Evolutionary conservation across 2,113 vertebrate genomes (phyloP), one percentile per base, ranked within the genome.

Genomic region (Machaerirhynchus nigripectus): DNA sequence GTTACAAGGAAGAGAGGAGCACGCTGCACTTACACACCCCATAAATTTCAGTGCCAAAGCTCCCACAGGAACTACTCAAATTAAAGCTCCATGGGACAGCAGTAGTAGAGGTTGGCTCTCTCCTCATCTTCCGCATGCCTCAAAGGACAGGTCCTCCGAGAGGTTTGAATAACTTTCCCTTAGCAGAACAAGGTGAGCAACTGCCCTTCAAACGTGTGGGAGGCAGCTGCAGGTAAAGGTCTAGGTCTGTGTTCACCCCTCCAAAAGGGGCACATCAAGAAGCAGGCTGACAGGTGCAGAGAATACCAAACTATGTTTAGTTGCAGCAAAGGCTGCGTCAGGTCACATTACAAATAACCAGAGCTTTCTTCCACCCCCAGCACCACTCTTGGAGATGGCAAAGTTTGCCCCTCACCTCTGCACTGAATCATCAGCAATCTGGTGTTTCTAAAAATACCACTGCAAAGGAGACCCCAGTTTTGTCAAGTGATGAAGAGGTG

Each of bases 301-400:
- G 39, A 87, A 93, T 42, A 33, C 69, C 78, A 44, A 67, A 63
- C 81, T 82, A 71, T n/a, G 74, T 93, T 94, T 94, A 89, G 78
- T 68, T 15, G 23, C 81, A 59, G 47, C 3, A 6, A 50, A 70
- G 65, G 81, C 52, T 30, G 42, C 2, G 16, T 46, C 60, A 71
- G 87, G 84, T 91, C 91, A 91, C 60, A 0, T 61, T 55, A 61
- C 50, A 9, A 44, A 92, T 6, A 65, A 23, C 12, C 65, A 68
- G 78, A 76, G 37, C 61, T 64, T 59, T 15, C 70, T 23, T 40
- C 63, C 33, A 50, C n/a, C 42, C 46, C 73, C 69, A 4, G 23
- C 35, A 59, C 12, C 22, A 4, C 30, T 5, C 67, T 15, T 15
- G 13, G 10, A 47, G 27, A 47, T 4, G 21, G 30, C 55, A 63